Conservation (phyloP, 2,888 invertebrate species). For the Amaurobius ferox region DNA sequence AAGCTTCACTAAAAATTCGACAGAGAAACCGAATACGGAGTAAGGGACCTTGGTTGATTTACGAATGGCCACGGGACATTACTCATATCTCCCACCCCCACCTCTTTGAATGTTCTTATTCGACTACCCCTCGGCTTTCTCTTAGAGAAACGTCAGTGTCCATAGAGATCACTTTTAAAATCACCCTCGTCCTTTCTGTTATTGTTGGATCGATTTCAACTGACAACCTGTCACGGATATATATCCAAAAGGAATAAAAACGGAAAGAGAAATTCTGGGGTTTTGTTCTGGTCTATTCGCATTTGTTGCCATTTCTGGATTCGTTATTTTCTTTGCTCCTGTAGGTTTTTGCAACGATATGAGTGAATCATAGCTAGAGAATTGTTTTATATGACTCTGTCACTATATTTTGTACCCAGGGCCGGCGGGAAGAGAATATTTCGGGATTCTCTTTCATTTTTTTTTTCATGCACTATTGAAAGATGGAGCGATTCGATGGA, state of each 20-base stretch:
- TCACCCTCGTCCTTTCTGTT: constrained; percentile 65
- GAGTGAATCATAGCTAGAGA: constrained; percentile 68
- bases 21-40: constrained; percentile 24
- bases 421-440: constrained; percentile 33
- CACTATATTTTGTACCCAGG: constrained; percentile 67
- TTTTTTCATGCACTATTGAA: constrained; percentile 46
- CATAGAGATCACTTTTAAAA: constrained; percentile 70
- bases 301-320: constrained; percentile 38
- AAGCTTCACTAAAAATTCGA: constrained; percentile 67
- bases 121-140: constrained; percentile 6
- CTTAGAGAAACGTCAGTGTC: constrained; percentile 48
- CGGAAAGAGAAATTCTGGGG: constrained; percentile 38
- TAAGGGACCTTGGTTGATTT: constrained; percentile 48
- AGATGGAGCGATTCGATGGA: constrained; percentile 61
- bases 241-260: constrained; percentile 25
- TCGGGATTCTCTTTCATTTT: neutral
- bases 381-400: constrained; percentile 69
- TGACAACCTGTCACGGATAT: constrained; percentile 70
- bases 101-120: constrained; percentile 1
- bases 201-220: constrained; percentile 60
- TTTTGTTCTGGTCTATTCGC: constrained; percentile 43
- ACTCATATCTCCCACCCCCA: constrained; percentile 44
- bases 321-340: constrained; percentile 24
- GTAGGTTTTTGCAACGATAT: constrained; percentile 34
- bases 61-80: constrained; percentile 64